A percentile compares a stretch with the other conserved stretches of the same genome.
These are phyloP conservation scores for Diachrysia chrysitis DNA, from an alignment of 2,888 invertebrate species.

Conservation along the genomic window DNA sequence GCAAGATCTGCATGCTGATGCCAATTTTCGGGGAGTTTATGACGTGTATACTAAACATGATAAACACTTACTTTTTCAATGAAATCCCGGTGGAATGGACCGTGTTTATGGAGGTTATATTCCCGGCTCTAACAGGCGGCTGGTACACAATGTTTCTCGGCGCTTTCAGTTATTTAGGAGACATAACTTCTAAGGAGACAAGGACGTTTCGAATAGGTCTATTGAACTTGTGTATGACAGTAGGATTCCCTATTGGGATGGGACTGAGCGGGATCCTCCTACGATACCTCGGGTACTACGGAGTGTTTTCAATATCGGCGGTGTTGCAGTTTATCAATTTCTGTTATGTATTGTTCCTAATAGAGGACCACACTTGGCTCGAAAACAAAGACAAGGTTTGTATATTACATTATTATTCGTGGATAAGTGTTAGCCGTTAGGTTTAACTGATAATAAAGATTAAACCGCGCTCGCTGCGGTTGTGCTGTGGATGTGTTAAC, in stretches of 20 bases:
- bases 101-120: constrained; percentile 87
- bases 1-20: constrained; percentile 90
- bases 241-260: constrained; percentile 86
- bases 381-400: constrained; percentile 79
- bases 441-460: too few species aligned
- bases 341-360: constrained; percentile 80
- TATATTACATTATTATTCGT: too few species aligned
- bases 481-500: too few species aligned
- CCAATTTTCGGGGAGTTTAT: constrained; percentile 89
- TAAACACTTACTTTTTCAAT: constrained; percentile 88
- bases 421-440: too few species aligned
- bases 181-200: constrained; percentile 87
- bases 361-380: constrained; percentile 84
- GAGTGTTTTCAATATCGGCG: constrained; percentile 84
- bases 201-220: constrained; percentile 90
- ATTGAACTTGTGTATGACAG: constrained; percentile 83
- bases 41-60: constrained; percentile 84
- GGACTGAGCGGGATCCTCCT: constrained; percentile 81
- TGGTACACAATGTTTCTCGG: constrained; percentile 90
- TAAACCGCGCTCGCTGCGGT: too few species aligned
- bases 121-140: constrained; percentile 87
- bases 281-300: constrained; percentile 85
- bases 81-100: constrained; percentile 87
- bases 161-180: constrained; percentile 90
- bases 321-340: constrained; percentile 81